Base-by-base conservation (phyloP, 2,888 invertebrate species). In the Sycophila texana region DNA sequence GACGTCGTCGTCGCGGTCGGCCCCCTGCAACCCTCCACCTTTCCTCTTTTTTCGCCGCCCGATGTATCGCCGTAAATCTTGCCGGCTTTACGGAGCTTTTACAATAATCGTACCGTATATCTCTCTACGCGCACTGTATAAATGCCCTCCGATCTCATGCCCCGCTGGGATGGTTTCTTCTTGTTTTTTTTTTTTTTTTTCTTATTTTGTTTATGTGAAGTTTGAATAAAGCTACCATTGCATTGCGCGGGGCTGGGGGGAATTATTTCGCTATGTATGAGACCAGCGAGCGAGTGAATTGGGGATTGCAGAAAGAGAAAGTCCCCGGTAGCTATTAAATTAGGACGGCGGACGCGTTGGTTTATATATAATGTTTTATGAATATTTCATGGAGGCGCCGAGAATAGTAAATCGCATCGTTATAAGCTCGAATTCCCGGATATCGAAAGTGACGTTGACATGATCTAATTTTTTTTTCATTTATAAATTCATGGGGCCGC, bases 31-130 rank as follows among this genome's bases (percentile, higher is more conserved):
- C 26, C 51, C 51, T 4, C 14, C 51, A 1, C 51, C 51, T 51
- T 4, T 4, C 2, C 51, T 30, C 30, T 10, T 16, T n/a, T n/a
- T 30, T 16, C 16, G 30, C 58, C 18, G 10, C 26, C 18, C 5
- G 30, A 14, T 4, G 60, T 22, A 26, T 47, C n/a, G 47, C 20
- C 72, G 77, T 75, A 75, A 75, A 75, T 75, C 75, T 75, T 49
- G 51, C 26, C 16, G 51, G n/a, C 67, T 67, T 49, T 74, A 39
- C 13, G 63, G 47, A 39, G 55, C 53, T 65, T 65, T 65, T 20
- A 63, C 72, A 72, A 61, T 72, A 61, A 61, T 72, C 61, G 61
- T 51, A 3, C 22, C 2, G 53, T 61, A 53, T 51, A 61, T n/a
- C 55, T 68, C 18, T 30, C 30, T 2, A 7, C 12, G 4, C 26